phyloP scores from a whole-genome alignment of 2,888 invertebrate genomes.

The Anagyrus pseudococci region DNA sequence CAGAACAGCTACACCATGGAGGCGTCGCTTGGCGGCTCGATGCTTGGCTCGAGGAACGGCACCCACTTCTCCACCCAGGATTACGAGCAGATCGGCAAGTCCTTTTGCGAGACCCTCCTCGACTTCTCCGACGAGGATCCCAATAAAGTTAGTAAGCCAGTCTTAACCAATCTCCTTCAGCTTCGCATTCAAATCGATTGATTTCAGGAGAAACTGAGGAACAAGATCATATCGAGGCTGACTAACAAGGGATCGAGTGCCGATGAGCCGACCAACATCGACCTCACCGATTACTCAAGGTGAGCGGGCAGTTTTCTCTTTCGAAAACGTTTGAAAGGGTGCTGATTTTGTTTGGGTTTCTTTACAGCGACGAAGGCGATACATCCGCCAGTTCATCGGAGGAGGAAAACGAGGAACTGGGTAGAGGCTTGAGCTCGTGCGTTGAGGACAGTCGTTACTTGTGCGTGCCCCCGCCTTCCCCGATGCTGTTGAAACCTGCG shows the following conservation, averaged over 20 bases:
- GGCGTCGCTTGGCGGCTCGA: conserved; percentile 92
- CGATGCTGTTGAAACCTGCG: conserved; percentile 64
- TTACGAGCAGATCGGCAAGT: conserved; percentile 83
- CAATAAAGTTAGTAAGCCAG: conserved; percentile 68
- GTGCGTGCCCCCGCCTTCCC: conserved; percentile 75
- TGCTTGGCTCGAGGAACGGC: conserved; percentile 78
- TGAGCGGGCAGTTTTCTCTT: conserved; percentile 52
- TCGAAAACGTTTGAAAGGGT: not conserved
- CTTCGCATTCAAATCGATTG: not conserved
- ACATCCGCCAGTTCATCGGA: conserved; percentile 76
- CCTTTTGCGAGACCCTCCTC: conserved; percentile 90
- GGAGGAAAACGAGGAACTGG: conserved; percentile 49
- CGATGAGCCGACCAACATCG: conserved; percentile 86
- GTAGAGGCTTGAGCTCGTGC: conserved; percentile 34
- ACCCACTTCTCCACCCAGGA: conserved; percentile 85
- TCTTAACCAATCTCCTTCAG: not conserved
- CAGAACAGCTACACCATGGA: conserved; percentile 95
- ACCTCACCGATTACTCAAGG: conserved; percentile 88
- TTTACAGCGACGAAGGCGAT: conserved; percentile 78
- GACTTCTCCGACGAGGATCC: conserved; percentile 91
- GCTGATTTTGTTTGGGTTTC: not conserved
- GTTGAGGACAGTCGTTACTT: conserved; percentile 56
- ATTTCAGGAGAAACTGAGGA: conserved; percentile 74
- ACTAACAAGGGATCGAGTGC: conserved; percentile 86
- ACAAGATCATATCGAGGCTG: conserved; percentile 81